These are phyloP conservation scores for Watsonalla cultraria DNA, from an alignment of 2,888 invertebrate genomes.

Conservation along the genomic window DNA sequence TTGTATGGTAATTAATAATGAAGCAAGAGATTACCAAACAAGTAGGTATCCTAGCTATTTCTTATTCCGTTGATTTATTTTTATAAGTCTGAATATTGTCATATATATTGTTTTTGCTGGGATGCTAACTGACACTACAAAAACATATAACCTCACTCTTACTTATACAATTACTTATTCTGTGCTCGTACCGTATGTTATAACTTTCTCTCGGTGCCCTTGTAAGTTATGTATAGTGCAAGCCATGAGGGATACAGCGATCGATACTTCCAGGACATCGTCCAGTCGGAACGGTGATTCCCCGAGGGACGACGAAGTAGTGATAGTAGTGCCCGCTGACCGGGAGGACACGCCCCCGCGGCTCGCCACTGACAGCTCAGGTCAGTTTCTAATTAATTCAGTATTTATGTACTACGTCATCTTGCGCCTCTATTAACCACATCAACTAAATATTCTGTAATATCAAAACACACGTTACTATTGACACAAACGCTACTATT, in stretches of 20 bases:
- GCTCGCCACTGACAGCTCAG: slow-evolving; percentile 82
- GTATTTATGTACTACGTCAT: background rate
- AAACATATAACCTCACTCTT: too few relatives aligned
- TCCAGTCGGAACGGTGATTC: slow-evolving; percentile 63
- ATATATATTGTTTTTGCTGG: too few relatives aligned
- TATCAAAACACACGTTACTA: background rate
- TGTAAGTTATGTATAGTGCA: background rate
- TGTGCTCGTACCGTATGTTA: background rate
- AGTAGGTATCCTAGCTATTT: too few relatives aligned
- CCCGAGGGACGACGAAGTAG: slow-evolving; percentile 68
- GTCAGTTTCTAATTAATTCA: slow-evolving; percentile 48
- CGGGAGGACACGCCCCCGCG: slow-evolving; percentile 76
- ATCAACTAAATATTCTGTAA: background rate
- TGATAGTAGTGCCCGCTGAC: slow-evolving; percentile 67
- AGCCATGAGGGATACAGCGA: background rate
- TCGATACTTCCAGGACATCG: slow-evolving; percentile 53
- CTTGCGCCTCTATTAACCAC: background rate
- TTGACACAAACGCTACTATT: background rate
- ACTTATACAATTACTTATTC: too few relatives aligned
- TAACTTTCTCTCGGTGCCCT: background rate
- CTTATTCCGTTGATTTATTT: too few relatives aligned
- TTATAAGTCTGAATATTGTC: too few relatives aligned
- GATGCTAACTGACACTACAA: too few relatives aligned
- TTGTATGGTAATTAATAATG: too few relatives aligned
- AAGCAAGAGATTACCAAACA: too few relatives aligned